phyloP scores from a whole-genome alignment of 2,113 vertebrate species.

The Neodontobutis hainanensis region DNA sequence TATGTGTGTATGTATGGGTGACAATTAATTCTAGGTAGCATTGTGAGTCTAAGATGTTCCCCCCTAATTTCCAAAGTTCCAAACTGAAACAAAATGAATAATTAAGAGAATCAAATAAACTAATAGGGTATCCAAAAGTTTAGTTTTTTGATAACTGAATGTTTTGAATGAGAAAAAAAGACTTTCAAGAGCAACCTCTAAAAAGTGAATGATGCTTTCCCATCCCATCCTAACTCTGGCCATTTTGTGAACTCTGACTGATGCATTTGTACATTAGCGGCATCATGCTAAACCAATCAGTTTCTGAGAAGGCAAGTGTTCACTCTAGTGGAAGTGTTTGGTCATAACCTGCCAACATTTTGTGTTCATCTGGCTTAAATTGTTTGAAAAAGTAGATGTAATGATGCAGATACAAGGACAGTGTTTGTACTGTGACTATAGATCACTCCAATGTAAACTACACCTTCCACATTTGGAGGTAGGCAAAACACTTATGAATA shows the following conservation, averaged over 20 bases:
- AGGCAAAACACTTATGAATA: too few species aligned
- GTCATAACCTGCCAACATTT: conserved; percentile 16
- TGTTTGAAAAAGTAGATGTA: conserved; percentile 1
- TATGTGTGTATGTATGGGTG: too few species aligned
- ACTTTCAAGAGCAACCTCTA: not conserved
- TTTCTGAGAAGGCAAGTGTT: conserved; percentile 43
- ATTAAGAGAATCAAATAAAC: too few species aligned
- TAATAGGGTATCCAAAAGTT: too few species aligned
- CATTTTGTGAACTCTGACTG: conserved; percentile 84
- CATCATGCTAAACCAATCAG: conserved; percentile 80
- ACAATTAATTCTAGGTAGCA: too few species aligned
- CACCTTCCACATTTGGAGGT: too few species aligned
- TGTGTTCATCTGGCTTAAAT: not conserved
- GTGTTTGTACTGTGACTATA: too few species aligned
- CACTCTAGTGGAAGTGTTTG: conserved; percentile 23
- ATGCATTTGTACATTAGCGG: conserved; percentile 84
- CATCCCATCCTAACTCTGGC: conserved; percentile 81
- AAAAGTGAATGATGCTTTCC: not conserved
- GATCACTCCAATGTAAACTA: too few species aligned
- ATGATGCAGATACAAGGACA: too few species aligned
- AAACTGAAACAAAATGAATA: too few species aligned
- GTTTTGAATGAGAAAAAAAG: not conserved
- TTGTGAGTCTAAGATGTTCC: too few species aligned
- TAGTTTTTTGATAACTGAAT: not conserved
- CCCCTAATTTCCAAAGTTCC: too few species aligned